Conservation (phyloP, 2,797 vertebrate species). For the Pelochelys cantorii region DNA sequence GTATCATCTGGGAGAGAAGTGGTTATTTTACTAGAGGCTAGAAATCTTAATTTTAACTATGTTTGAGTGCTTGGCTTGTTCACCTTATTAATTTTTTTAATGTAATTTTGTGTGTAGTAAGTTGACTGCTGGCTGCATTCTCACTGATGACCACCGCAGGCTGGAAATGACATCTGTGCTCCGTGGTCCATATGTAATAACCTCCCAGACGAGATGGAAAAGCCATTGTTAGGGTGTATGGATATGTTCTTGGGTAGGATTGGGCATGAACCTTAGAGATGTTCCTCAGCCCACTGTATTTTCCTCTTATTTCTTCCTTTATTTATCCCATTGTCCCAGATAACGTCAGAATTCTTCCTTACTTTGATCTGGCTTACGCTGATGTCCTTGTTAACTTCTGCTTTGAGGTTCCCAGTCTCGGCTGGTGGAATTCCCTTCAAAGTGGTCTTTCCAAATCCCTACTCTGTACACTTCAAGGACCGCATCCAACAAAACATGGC, state of each 20-base stretch:
- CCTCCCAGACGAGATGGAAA: too few relatives aligned
- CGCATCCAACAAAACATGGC: not conserved
- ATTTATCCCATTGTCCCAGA: not conserved
- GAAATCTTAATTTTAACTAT: slow-evolving; percentile 61
- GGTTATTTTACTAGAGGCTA: slow-evolving; percentile 48
- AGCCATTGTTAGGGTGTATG: not conserved
- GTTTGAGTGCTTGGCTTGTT: slow-evolving; percentile 53
- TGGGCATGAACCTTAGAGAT: not conserved
- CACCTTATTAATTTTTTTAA: slow-evolving; percentile 55
- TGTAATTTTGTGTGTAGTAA: not conserved
- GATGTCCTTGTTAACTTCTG: not conserved
- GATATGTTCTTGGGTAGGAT: not conserved
- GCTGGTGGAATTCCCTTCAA: not conserved
- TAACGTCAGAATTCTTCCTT: not conserved
- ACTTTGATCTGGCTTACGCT: not conserved
- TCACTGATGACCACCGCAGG: not conserved
- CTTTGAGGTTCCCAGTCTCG: not conserved
- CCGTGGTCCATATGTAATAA: too few relatives aligned
- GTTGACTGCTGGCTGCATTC: not conserved
- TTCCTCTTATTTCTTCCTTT: too few relatives aligned
- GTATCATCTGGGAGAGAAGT: not conserved
- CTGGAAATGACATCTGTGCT: too few relatives aligned
- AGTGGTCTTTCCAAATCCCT: not conserved
- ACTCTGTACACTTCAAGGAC: not conserved
- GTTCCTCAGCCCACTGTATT: not conserved